Evolutionary conservation across 2,113 vertebrate species (phyloP).

Genomic region (Poeciliopsis occidentalis): DNA sequence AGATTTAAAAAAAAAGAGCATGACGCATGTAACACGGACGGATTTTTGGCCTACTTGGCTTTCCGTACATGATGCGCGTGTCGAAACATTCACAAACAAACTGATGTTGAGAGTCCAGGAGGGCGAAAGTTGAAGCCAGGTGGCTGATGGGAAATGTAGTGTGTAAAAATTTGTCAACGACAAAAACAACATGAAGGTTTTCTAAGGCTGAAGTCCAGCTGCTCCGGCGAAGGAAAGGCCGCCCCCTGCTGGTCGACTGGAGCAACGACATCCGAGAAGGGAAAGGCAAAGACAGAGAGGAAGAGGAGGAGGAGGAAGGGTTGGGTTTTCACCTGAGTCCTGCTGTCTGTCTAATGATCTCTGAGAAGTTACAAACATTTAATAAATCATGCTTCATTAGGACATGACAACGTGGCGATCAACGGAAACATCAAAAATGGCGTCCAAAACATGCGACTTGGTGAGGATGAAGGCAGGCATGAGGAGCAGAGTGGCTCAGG

Average conservation of each 20-base stretch:
- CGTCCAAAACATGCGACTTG: conserved; percentile 64
- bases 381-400: conserved; percentile 13
- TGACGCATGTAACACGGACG: neutral
- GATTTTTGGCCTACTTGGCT: conserved; percentile 5
- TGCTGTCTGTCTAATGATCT: conserved; percentile 34
- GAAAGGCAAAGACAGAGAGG: conserved; percentile 13
- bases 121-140: conserved; percentile 21
- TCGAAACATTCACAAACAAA: conserved; percentile 72
- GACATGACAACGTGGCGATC: conserved; percentile 23
- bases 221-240: conserved; percentile 27
- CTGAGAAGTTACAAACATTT: conserved; percentile 12
- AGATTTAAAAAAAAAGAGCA: conserved; percentile 49
- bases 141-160: conserved; percentile 65
- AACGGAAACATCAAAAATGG: conserved; percentile 47
- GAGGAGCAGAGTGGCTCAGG: conserved; percentile 85
- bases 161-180: conserved; percentile 23
- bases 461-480: conserved; percentile 72
- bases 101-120: conserved; percentile 12
- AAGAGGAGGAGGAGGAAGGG: conserved; percentile 60
- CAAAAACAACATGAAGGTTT: conserved; percentile 26
- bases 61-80: conserved; percentile 26
- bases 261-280: conserved; percentile 49
- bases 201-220: conserved; percentile 57
- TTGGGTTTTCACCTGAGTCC: conserved; percentile 62
- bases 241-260: conserved; percentile 67